Evolutionary conservation across 2,888 invertebrate species (phyloP).

Genomic region (Ophion costatus): DNA sequence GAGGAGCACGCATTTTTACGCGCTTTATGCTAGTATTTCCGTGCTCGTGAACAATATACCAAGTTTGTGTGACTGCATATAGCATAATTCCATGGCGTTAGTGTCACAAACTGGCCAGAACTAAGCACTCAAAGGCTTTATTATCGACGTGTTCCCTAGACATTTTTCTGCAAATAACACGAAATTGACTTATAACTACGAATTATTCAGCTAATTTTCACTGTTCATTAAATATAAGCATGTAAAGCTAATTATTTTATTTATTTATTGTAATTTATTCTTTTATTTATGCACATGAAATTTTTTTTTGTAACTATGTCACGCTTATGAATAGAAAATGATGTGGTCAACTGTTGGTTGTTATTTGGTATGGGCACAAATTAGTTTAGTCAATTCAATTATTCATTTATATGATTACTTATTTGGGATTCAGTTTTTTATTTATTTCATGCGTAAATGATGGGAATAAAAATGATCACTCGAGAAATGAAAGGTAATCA

Average conservation of each 20-base stretch:
- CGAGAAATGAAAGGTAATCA: too few relatives aligned
- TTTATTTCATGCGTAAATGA: not conserved
- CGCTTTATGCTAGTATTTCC: slow-evolving; percentile 37
- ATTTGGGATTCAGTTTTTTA: not conserved
- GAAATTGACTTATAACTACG: not conserved
- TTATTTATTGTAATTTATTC: not conserved
- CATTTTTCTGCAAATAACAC: not conserved
- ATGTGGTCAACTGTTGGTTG: not conserved
- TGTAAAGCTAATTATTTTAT: too few relatives aligned
- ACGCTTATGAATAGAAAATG: not conserved
- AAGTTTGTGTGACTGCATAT: slow-evolving; percentile 6
- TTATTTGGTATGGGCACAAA: too few relatives aligned
- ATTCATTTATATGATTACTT: not conserved
- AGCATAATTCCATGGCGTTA: not conserved
- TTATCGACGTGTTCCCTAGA: not conserved
- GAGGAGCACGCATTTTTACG: slow-evolving; percentile 53
- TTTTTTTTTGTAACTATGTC: not conserved
- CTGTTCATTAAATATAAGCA: too few relatives aligned
- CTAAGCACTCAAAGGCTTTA: not conserved
- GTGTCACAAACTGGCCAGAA: not conserved
- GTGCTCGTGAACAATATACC: slow-evolving; percentile 13
- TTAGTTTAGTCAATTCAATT: too few relatives aligned
- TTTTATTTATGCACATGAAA: not conserved
- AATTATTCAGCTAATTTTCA: not conserved
- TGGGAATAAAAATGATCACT: not conserved